phyloP scores from a whole-genome alignment of 2,113 vertebrate genomes.

The Mustelus asterias region DNA sequence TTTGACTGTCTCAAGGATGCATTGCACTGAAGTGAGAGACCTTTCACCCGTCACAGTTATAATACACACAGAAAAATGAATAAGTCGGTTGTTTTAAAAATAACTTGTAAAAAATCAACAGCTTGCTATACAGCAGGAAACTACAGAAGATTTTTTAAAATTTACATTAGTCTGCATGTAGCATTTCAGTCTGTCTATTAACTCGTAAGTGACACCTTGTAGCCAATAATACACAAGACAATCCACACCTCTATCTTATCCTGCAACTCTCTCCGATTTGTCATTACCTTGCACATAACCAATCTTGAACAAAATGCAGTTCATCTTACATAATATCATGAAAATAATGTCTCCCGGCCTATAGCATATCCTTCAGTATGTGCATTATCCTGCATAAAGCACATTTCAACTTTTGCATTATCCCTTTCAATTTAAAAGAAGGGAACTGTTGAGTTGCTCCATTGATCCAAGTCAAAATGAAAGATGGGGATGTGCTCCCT shows the following conservation, averaged over 20 bases:
- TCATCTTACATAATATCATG: neutral
- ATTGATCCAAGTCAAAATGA: neutral
- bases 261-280: neutral
- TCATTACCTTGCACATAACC: neutral
- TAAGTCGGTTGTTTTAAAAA: neutral
- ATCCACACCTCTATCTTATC: neutral
- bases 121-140: neutral
- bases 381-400: neutral
- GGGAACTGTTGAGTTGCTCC: neutral
- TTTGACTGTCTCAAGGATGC: neutral
- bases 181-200: neutral
- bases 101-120: neutral
- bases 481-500: neutral
- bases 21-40: neutral
- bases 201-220: neutral
- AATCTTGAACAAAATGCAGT: neutral
- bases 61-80: neutral
- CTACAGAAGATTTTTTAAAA: neutral
- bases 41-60: neutral
- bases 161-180: neutral
- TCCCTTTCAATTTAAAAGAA: neutral
- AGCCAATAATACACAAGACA: neutral
- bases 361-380: neutral
- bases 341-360: neutral
- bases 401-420: neutral